Conservation (phyloP, 2,888 invertebrate genomes). For the Metallyticus violacea region DNA sequence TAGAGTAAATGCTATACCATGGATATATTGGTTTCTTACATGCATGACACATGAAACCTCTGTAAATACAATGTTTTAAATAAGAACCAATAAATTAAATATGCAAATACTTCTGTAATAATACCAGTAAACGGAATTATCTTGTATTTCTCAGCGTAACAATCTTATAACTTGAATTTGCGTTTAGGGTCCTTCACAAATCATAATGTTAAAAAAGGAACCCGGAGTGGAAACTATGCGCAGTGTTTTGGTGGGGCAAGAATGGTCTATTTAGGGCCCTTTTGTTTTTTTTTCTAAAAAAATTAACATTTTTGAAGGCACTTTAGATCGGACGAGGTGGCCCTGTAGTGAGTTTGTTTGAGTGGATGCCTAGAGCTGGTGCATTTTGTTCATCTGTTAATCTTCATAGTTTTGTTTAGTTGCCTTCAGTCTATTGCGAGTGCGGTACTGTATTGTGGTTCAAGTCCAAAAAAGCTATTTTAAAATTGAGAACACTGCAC, state of each 20-base stretch:
- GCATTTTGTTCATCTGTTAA: conserved; percentile 27
- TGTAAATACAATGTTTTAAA: conserved; percentile 35
- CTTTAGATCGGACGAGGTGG: conserved; percentile 93
- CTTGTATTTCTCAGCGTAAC: conserved; percentile 32
- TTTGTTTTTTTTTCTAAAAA: conserved; percentile 74
- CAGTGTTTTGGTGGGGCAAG: conserved; percentile 61
- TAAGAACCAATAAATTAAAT: conserved; percentile 34
- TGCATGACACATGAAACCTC: conserved; percentile 34
- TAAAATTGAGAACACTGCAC: conserved; percentile 61
- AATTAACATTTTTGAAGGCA: conserved; percentile 76
- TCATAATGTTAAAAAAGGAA: conserved; percentile 35
- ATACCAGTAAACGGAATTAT: conserved; percentile 35
- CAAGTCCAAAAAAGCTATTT: conserved; percentile 60
- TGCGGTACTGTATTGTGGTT: conserved; percentile 35
- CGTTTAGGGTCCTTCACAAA: conserved; percentile 33
- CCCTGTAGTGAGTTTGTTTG: conserved; percentile 61
- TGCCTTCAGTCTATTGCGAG: conserved; percentile 82
- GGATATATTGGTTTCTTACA: conserved; percentile 34
- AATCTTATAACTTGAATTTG: conserved; percentile 35
- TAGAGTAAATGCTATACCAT: conserved; percentile 36
- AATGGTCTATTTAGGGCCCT: conserved; percentile 86
- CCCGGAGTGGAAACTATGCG: conserved; percentile 23
- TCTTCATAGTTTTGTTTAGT: conserved; percentile 47
- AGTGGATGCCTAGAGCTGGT: conserved; percentile 36
- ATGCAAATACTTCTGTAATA: conserved; percentile 31